Evolutionary conservation across 2,797 vertebrate species (phyloP), one percentile per base, ranked within the genome.

Genomic region (Aldrovandia affinis): DNA sequence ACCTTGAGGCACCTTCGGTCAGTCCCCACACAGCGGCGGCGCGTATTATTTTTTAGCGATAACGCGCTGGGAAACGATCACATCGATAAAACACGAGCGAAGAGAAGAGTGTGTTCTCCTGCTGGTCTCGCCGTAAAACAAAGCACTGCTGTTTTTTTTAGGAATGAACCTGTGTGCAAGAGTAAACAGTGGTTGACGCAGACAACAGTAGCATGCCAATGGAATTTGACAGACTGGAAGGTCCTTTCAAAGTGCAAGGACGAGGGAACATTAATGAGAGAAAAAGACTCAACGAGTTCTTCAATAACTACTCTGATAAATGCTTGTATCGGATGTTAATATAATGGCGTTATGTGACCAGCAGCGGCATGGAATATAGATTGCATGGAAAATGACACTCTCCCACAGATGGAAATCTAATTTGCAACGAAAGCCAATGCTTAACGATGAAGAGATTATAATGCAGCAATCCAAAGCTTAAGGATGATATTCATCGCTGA

Each of bases 51-150:
- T 81, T n/a, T 85, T 85, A 50, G 57, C 39, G 36, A 82, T 28
- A 63, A 47, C 20, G 57, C 9, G 33, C 10, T 10, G n/a, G n/a
- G 59, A 68, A 30, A 68, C 81, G 84, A 52, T 77, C 28, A 44
- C 42, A 81, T 85, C 52, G 55, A 85, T 85, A 75, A 85, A 81
- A 81, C 79, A 85, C 82, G 84, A 77, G 52, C 78, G 84, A 54
- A 63, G 61, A 0, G 39, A 33, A 14, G 22, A 68, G 22, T 20
- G 0, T 8, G 63, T 70, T 57, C 28, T 44, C 68, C 68, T 83
- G 50, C 15, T 25, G 14, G 33, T 55, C 47, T 50, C 47, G 6
- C 47, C 12, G 47, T 22, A 55, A n/a, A 55, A 54, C 78, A 80
- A 14, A 33, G n/a, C 47, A 28, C 47, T 4, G n/a, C 28, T 80